Percentiles rank a stretch among this genome's conserved stretches.
Conservation (phyloP, 2,888 invertebrate species). For the Saturnia japonica region DNA sequence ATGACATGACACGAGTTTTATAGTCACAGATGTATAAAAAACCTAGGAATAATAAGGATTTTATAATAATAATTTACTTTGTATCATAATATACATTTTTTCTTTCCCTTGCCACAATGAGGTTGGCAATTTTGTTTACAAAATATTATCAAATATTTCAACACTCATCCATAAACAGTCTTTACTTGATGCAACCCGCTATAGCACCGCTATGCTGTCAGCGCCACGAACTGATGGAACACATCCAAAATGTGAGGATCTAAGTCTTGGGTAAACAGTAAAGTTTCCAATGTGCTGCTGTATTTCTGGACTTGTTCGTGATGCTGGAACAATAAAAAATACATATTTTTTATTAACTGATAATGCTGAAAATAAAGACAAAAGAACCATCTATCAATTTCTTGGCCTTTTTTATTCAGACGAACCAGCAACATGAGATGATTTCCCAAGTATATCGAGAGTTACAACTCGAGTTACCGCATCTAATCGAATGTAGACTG, state of each 20-base stretch:
- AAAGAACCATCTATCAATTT: too few species aligned
- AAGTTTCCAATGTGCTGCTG: constrained; percentile 95
- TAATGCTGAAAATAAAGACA: too few species aligned
- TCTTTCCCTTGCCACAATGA: not conserved
- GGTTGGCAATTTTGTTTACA: not conserved
- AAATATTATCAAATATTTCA: not conserved
- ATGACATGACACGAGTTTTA: not conserved
- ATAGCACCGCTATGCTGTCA: constrained; percentile 83
- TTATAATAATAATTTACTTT: not conserved
- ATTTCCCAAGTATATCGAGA: too few species aligned
- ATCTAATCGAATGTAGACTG: too few species aligned
- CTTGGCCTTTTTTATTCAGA: too few species aligned
- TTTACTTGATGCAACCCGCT: not conserved
- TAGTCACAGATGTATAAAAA: not conserved
- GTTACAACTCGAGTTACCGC: too few species aligned
- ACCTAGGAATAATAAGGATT: not conserved
- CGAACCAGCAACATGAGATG: too few species aligned
- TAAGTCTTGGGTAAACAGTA: constrained; percentile 97
- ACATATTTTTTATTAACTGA: not conserved
- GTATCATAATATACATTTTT: constrained; percentile 5
- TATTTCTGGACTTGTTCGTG: constrained; percentile 98
- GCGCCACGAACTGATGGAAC: constrained; percentile 98
- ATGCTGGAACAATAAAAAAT: constrained; percentile 85
- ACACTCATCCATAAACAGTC: constrained; percentile 7
- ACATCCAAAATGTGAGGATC: constrained; percentile 98